Evolutionary conservation across 2,888 invertebrate species (phyloP).

Genomic region (Junonia oenone): DNA sequence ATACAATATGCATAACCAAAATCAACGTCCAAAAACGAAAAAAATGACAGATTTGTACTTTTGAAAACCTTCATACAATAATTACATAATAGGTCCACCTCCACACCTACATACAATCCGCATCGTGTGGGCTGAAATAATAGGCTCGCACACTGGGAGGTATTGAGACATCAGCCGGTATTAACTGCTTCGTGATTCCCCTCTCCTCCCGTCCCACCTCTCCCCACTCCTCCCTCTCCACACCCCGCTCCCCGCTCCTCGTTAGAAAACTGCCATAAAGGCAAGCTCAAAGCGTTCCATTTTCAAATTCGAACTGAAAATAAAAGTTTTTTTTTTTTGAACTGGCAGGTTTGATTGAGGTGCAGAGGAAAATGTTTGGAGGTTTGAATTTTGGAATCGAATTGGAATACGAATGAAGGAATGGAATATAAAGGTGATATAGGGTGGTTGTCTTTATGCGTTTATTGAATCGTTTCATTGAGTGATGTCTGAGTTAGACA

Average conservation of each 20-base stretch:
- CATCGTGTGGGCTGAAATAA: slow-evolving; percentile 77
- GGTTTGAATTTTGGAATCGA: slow-evolving; percentile 15
- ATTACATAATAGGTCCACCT: slow-evolving; percentile 45
- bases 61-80: no score
- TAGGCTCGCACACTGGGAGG: slow-evolving; percentile 78
- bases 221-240: slow-evolving; percentile 22
- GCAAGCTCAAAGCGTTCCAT: slow-evolving; percentile 22
- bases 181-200: slow-evolving; percentile 48
- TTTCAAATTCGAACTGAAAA: slow-evolving; percentile 20
- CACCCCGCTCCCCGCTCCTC: slow-evolving; percentile 27
- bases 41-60: no score
- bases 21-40: no score
- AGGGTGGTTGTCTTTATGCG: neutral
- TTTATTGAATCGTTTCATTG: neutral
- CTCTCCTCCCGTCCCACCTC: slow-evolving; percentile 20
- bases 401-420: neutral
- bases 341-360: slow-evolving; percentile 19
- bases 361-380: slow-evolving; percentile 5
- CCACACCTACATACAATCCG: slow-evolving; percentile 42
- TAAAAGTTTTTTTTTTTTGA: slow-evolving; percentile 10
- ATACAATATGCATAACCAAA: no score
- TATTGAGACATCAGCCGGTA: slow-evolving; percentile 78
- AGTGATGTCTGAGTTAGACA: neutral
- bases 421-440: neutral
- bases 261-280: slow-evolving; percentile 31